Evolutionary conservation across 2,113 vertebrate genomes (phyloP).

Genomic region (Vidua chalybeata): DNA sequence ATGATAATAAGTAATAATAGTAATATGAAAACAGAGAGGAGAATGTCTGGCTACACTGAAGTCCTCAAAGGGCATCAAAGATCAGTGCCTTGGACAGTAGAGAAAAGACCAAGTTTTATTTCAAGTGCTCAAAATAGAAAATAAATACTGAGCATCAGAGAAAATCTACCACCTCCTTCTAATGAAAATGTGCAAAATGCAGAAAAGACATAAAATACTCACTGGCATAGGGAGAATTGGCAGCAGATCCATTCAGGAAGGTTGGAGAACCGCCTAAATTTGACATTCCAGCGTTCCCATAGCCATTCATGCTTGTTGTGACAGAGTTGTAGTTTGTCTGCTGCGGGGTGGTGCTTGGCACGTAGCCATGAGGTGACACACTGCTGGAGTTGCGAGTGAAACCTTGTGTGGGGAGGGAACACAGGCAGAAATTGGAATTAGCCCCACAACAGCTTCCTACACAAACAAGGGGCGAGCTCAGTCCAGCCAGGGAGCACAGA

Average conservation of each 20-base stretch:
- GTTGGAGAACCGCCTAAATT: constrained; percentile 95
- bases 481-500: fast-evolving
- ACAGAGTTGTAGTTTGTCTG: constrained; percentile 96
- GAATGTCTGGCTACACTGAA: background rate
- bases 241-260: constrained; percentile 97
- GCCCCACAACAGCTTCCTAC: background rate
- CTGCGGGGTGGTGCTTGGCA: constrained; percentile 96
- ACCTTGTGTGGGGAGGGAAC: constrained; percentile 75
- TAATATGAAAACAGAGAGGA: background rate
- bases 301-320: constrained; percentile 97
- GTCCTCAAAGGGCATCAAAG: background rate
- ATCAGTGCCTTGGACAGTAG: background rate
- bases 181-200: background rate
- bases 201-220: constrained; percentile 69
- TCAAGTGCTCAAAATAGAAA: background rate
- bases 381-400: constrained; percentile 98
- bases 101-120: background rate
- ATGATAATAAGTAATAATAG: background rate
- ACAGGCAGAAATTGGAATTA: background rate
- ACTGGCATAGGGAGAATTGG: constrained; percentile 99
- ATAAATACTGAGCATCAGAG: background rate
- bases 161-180: background rate
- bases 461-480: background rate
- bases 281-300: constrained; percentile 93
- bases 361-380: constrained; percentile 95